phyloP scores from a whole-genome alignment of 53 echinoderm and acorn worm species.

The Paracentrotus lividus region DNA sequence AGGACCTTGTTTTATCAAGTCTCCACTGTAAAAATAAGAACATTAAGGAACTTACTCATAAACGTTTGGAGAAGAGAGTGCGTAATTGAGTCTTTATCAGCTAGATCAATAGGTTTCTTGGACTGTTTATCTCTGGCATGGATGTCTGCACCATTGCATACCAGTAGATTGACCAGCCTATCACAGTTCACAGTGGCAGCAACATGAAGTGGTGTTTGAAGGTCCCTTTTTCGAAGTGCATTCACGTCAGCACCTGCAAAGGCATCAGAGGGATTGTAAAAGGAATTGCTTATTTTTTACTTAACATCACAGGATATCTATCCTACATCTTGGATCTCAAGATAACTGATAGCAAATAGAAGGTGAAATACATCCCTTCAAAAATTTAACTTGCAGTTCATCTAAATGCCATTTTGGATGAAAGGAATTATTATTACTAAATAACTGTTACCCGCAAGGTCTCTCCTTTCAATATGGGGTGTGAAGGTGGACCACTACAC shows the following conservation, averaged over 20 bases:
- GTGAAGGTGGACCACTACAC: not conserved
- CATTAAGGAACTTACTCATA: conserved; percentile 71
- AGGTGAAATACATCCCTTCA: too few relatives aligned
- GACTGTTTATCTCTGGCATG: conserved; percentile 71
- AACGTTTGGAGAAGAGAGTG: conserved; percentile 56
- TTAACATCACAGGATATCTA: not conserved
- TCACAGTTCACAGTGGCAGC: conserved; percentile 60
- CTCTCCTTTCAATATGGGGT: too few relatives aligned
- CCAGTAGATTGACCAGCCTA: conserved; percentile 49
- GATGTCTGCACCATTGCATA: conserved; percentile 70
- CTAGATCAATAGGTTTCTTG: conserved; percentile 72
- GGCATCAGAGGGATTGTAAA: not conserved
- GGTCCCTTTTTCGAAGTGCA: conserved; percentile 66
- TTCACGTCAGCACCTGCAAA: conserved; percentile 71
- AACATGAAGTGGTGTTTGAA: conserved; percentile 73
- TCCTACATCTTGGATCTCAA: not conserved
- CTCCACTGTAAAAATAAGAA: too few relatives aligned
- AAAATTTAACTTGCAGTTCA: too few relatives aligned
- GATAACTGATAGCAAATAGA: not conserved
- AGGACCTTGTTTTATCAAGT: too few relatives aligned
- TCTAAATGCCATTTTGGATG: too few relatives aligned
- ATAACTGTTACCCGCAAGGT: too few relatives aligned
- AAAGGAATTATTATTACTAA: too few relatives aligned
- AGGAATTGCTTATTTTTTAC: not conserved
- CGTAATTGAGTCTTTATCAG: conserved; percentile 21